Percentiles rank a stretch among this genome's conserved stretches.
Conservation (phyloP, 2,888 invertebrate genomes). For the Epiperipatus broadwayi region DNA sequence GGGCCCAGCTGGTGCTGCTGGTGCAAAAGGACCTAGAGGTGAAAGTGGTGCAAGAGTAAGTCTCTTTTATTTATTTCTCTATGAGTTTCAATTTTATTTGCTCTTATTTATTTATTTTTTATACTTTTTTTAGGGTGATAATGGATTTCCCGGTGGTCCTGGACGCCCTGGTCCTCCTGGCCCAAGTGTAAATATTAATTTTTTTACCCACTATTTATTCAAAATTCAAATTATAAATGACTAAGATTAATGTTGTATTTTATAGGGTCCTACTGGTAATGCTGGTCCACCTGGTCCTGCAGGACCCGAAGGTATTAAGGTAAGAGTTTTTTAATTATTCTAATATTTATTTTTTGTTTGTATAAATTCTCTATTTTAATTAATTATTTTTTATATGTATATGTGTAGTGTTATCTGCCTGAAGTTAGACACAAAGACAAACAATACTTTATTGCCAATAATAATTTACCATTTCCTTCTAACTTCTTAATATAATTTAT, state of each 20-base stretch:
- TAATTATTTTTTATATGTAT: too few species aligned
- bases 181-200: conserved; percentile 36
- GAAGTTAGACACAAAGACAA: too few species aligned
- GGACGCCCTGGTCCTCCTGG: conserved; percentile 58
- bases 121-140: conserved; percentile 36
- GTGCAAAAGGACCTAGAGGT: conserved; percentile 51
- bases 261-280: conserved; percentile 49
- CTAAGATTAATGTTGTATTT: conserved; percentile 11
- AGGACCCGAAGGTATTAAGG: conserved; percentile 49
- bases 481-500: too few species aligned
- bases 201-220: conserved; percentile 7
- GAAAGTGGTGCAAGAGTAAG: conserved; percentile 44
- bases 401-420: too few species aligned
- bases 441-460: too few species aligned
- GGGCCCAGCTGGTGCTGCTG: conserved; percentile 47
- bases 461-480: too few species aligned
- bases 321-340: conserved; percentile 26
- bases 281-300: conserved; percentile 45
- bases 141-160: conserved; percentile 51
- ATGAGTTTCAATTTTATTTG: not conserved
- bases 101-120: not conserved
- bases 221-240: conserved; percentile 10
- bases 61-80: not conserved
- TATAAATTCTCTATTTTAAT: too few species aligned
- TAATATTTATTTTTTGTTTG: too few species aligned